A percentile compares a stretch with the other conserved stretches of the same genome.
phyloP scores from a whole-genome alignment of 2,113 vertebrate genomes.

The Origma solitaria region DNA sequence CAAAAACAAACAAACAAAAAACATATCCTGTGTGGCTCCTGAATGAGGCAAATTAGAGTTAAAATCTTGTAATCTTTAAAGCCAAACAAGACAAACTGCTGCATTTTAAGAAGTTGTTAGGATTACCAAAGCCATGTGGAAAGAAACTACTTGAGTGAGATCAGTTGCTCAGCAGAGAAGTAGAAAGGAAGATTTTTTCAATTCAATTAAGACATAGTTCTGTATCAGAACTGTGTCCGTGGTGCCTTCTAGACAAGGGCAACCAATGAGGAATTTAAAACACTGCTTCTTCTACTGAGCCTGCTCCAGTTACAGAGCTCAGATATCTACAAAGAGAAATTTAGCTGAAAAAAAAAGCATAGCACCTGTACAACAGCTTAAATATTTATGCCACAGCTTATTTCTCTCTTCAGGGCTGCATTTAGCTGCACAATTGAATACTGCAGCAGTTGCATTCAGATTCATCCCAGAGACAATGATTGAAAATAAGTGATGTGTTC shows the following conservation, averaged over 20 bases:
- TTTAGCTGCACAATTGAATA: background rate
- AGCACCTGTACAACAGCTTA: background rate
- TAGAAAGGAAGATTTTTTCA: background rate
- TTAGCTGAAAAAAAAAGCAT: background rate
- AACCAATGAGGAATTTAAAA: background rate
- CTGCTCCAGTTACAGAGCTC: background rate
- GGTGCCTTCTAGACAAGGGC: background rate
- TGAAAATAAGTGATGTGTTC: background rate
- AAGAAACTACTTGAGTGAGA: conserved; percentile 3
- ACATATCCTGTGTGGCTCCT: background rate
- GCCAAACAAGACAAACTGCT: background rate
- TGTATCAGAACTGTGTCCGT: background rate
- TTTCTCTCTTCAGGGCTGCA: background rate
- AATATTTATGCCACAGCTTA: background rate
- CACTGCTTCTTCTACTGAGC: background rate
- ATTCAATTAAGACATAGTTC: conserved; percentile 8
- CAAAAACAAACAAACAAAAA: no score
- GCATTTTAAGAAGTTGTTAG: background rate
- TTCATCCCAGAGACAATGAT: background rate
- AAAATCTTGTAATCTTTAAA: background rate
- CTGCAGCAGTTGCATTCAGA: background rate
- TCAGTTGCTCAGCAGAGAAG: background rate
- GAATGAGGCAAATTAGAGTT: background rate
- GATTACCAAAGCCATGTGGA: background rate
- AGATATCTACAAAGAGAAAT: background rate